These are phyloP conservation scores for Macrophya alboannulata DNA, from an alignment of 2,888 invertebrate species.

Conservation along the genomic window DNA sequence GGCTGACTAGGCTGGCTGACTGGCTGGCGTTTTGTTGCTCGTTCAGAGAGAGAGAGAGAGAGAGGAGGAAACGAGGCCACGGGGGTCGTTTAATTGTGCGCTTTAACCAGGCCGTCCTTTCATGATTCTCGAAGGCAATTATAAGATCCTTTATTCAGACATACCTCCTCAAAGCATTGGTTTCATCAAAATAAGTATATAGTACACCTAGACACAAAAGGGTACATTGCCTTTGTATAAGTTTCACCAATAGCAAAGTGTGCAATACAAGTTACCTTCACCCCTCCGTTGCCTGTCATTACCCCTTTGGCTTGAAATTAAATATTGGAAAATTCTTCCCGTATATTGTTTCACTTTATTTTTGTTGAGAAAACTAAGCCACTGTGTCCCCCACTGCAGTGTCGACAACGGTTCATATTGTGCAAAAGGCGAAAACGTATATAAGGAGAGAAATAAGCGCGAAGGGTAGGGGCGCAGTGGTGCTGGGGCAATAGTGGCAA, in stretches of 20 bases:
- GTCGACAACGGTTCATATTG: not conserved
- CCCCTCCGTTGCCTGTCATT: no score
- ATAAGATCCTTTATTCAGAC: slow-evolving; percentile 26
- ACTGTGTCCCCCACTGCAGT: not conserved
- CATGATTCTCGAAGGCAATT: slow-evolving; percentile 17
- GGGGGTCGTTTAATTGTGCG: slow-evolving; percentile 45
- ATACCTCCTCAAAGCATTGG: slow-evolving; percentile 8
- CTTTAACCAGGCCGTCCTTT: slow-evolving; percentile 28
- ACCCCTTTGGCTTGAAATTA: not conserved
- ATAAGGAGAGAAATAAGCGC: not conserved
- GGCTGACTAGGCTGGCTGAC: not conserved
- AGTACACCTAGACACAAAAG: not conserved
- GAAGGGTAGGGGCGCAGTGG: not conserved
- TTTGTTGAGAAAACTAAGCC: not conserved
- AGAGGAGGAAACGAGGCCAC: slow-evolving; percentile 42
- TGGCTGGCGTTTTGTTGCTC: slow-evolving; percentile 23
- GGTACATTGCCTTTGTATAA: not conserved
- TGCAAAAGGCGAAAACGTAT: not conserved
- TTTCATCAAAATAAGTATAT: not conserved
- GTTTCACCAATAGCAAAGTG: not conserved
- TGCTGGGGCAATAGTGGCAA: slow-evolving; percentile 37
- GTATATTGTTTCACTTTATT: not conserved
- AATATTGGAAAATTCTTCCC: slow-evolving; percentile 5
- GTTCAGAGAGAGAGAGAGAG: no score
- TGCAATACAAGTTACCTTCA: not conserved